Evolutionary conservation across 2,888 invertebrate genomes (phyloP).

Genomic region (Dryobota labecula): DNA sequence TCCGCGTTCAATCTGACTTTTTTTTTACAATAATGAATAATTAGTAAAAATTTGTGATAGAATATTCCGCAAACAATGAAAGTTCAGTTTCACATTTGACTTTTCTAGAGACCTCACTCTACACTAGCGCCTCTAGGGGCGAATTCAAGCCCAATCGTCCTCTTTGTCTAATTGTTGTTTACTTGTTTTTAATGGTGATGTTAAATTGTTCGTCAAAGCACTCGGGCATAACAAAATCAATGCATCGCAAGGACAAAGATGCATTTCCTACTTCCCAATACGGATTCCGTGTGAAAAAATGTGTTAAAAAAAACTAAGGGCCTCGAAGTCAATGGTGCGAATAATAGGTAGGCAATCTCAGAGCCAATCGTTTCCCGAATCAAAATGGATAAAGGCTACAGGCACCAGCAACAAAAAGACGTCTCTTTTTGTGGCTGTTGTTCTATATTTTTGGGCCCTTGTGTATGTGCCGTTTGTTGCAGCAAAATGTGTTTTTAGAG

Average conservation of each 20-base stretch:
- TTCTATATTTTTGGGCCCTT: conserved; percentile 31
- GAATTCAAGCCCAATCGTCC: no score
- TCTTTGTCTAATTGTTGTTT: conserved; percentile 19
- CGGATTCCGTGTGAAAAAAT: conserved; percentile 77
- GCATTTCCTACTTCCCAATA: conserved; percentile 75
- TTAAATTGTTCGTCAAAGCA: no score
- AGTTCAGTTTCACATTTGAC: no score
- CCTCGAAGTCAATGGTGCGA: conserved; percentile 75
- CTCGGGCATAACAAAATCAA: conserved; percentile 67
- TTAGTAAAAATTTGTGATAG: no score
- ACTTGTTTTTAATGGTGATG: no score
- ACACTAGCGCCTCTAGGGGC: no score
- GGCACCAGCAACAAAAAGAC: no score
- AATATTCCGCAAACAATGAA: no score
- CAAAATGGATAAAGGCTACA: conserved; percentile 35
- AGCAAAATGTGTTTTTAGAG: conserved; percentile 6
- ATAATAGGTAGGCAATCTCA: conserved; percentile 67
- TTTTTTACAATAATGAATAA: no score
- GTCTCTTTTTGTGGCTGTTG: conserved; percentile 35
- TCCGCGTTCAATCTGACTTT: no score
- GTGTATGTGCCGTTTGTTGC: conserved; percentile 27
- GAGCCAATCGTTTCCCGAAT: conserved; percentile 74
- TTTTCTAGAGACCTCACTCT: no score
- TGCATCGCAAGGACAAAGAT: conserved; percentile 68
- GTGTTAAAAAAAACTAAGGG: conserved; percentile 71